Evolutionary conservation across 1,140 invertebrate species (phyloP), one percentile per base, ranked within the genome.

Genomic region (Lanistes nyassanus): DNA sequence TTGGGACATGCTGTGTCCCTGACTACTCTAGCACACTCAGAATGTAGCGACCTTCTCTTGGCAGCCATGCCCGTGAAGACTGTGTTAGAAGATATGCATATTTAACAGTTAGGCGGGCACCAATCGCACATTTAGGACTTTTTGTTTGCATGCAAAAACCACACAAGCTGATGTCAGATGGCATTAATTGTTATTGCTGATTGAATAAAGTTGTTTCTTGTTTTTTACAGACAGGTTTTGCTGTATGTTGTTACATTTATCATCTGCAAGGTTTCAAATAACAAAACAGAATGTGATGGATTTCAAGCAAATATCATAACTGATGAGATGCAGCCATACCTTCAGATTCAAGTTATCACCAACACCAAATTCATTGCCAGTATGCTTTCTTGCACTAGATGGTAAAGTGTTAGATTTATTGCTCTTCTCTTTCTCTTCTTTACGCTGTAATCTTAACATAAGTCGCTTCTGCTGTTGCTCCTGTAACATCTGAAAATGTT

Each of bases 391-490:
- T 76, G 56, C 23, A 60, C 56, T 62, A 37, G 53, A 39, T n/a
- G 37, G n/a, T 6, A 55, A 31, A 1, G 53, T 72, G 55, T 72
- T 55, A 21, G 70, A 55, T 34, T 60, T 39, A 37, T 82, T 81
- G 21, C 74, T 71, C 66, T 86, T 83, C 34, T 82, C 76, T 60
- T 84, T 80, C 77, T 85, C 82, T 69, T 85, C 83, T 74, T 87
- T 82, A 34, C 77, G 79, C 58, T 86, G 84, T 76, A 84, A 84
- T 26, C 85, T 74, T 80, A 81, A 62, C 36, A 78, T 26, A 21
- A 88, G 77, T 74, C 87, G 86, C 60, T 84, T 81, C 72, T 85
- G 84, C 74, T 88, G 86, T 68, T 87, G 85, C 55, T 88, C 84
- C 73, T 88, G 86, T 5, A 88, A 76, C 5, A 81, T 69, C 72